Conservation (phyloP, 2,113 vertebrate genomes). For the Perognathus longimembris region DNA sequence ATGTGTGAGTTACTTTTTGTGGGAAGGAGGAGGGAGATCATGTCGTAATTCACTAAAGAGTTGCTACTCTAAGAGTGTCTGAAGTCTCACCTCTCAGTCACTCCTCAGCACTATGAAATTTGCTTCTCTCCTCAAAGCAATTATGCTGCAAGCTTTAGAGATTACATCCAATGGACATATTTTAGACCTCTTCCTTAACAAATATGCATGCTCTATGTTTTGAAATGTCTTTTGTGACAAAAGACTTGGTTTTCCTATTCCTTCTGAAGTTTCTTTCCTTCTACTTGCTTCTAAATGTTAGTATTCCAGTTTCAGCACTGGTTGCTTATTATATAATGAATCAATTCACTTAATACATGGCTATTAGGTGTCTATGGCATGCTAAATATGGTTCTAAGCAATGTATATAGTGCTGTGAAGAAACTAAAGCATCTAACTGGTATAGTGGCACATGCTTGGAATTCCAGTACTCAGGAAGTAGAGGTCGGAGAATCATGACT, state of each 20-base stretch:
- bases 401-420: neutral
- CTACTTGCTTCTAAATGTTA: neutral
- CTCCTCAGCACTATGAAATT: neutral
- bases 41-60: neutral
- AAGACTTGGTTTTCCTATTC: neutral
- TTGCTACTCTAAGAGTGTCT: neutral
- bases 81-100: constrained; percentile 16
- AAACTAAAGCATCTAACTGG: neutral
- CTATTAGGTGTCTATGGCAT: neutral
- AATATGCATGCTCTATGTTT: neutral
- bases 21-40: neutral
- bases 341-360: neutral
- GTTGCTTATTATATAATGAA: neutral
- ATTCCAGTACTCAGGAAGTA: too few species aligned
- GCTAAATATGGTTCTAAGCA: neutral
- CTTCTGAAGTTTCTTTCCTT: neutral
- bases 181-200: neutral
- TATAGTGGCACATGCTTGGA: neutral
- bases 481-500: neutral
- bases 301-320: neutral
- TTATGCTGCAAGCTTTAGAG: neutral
- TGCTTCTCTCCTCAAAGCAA: constrained; percentile 32
- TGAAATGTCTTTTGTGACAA: neutral
- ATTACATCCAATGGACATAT: neutral
- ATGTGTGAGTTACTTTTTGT: constrained; percentile 56